These are phyloP conservation scores for Nasonia oneida DNA, from an alignment of 2,888 invertebrate genomes.

Conservation along the genomic window DNA sequence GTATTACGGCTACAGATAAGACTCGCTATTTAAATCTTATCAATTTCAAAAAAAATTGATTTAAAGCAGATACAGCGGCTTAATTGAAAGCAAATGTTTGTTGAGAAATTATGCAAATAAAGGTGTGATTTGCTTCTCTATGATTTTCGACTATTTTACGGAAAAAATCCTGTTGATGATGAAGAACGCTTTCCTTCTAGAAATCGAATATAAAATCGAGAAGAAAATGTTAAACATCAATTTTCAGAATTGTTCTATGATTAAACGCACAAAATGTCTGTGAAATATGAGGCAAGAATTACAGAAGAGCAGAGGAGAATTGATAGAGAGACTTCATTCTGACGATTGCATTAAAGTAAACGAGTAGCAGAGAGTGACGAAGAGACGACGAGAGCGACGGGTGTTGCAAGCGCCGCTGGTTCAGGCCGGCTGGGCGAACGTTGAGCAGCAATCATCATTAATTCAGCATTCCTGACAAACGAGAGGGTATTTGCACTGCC, in stretches of 20 bases:
- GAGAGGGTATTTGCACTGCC: slow-evolving; percentile 74
- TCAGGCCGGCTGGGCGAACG: slow-evolving; percentile 68
- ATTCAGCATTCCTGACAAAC: slow-evolving; percentile 77
- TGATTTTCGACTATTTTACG: too few species aligned
- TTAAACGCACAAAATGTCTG: not conserved
- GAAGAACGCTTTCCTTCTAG: too few species aligned
- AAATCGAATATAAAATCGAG: not conserved
- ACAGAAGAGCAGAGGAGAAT: slow-evolving; percentile 11
- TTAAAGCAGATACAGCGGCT: too few species aligned
- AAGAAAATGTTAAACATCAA: not conserved
- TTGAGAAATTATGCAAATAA: too few species aligned
- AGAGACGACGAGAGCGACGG: slow-evolving; percentile 54
- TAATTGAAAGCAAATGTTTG: too few species aligned
- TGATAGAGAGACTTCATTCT: slow-evolving; percentile 65
- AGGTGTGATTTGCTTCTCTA: too few species aligned
- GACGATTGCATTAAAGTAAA: slow-evolving; percentile 76
- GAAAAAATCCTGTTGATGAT: too few species aligned
- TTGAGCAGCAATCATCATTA: slow-evolving; percentile 76
- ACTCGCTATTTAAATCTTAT: too few species aligned
- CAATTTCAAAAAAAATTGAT: too few species aligned
- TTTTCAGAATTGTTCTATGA: not conserved
- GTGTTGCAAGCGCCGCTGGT: slow-evolving; percentile 59
- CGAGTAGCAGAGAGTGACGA: slow-evolving; percentile 67
- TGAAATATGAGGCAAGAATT: not conserved
- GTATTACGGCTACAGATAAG: too few species aligned